Base-by-base conservation (phyloP, 2,888 invertebrate species). In the Philereme vetulata region DNA sequence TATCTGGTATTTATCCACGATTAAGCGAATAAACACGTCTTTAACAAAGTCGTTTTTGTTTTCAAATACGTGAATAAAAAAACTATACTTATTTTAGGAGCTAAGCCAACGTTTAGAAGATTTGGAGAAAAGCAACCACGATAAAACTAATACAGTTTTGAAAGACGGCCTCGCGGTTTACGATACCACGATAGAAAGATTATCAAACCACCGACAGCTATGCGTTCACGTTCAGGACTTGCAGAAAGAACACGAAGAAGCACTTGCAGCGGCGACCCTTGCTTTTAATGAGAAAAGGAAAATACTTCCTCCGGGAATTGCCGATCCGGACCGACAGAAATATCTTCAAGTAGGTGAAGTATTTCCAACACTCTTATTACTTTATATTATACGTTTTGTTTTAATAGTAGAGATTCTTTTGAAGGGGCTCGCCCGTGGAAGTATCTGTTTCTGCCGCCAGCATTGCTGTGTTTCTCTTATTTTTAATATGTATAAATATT, bases 311-410 rank as follows among this genome's bases (percentile, higher is more conserved):
- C 4, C 45, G 4, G 45, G 54, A 21, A 54, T 38, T 8, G 46
- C 11, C 9, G 69, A 69, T 5, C 43, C 59, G 1, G 69, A 66
- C 5, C 61, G 62, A 43, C 47, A 46, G 5, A 56, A 10, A 9
- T 56, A 51, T 7, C 10, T 56, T 11, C 10, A 45, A 40, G 56
- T 36, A 36, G 36, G 36, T 36, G 8, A 21, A 1, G 21, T 21
- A 2, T 21, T 21, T 21, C 21, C 1, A 21, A 21, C 21, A 21
- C 1, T 21, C 2, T 21, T 21, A 21, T 21, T 21, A 21, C 21
- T 21, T 21, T 21, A 21, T 21, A 21, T 21, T 21, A 21, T 21
- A 21, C 21, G 21, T 21, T 36, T 36, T 36, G 6, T 36, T 36
- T 36, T 7, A 6, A 36, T 7, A 36, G 36, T 36, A 7, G 21